Conservation (phyloP, 2,888 invertebrate genomes). For the Pseudanteris insignis region DNA sequence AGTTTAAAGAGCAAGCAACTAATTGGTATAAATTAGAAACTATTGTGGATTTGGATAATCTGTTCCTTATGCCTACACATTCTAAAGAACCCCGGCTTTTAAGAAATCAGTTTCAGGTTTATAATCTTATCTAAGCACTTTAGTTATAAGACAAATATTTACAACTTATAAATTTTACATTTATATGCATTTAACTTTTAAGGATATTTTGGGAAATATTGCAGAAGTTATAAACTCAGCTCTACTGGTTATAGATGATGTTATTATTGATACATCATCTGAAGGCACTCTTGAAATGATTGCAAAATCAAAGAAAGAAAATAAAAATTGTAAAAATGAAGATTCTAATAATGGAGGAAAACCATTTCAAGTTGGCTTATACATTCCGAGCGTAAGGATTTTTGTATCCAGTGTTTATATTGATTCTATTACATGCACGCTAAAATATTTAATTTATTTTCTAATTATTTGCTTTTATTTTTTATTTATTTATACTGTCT, state of each 20-base stretch:
- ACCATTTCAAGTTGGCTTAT: slow-evolving; percentile 73
- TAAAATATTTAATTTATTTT: too few species aligned
- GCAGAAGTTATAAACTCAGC: slow-evolving; percentile 72
- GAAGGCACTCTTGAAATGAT: slow-evolving; percentile 74
- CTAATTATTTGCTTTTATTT: too few species aligned
- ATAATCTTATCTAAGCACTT: too few species aligned
- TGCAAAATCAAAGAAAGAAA: slow-evolving; percentile 72
- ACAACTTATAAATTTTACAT: too few species aligned
- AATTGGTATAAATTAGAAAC: slow-evolving; percentile 83
- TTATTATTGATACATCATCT: slow-evolving; percentile 69
- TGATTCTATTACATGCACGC: too few species aligned
- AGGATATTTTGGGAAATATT: slow-evolving; percentile 73
- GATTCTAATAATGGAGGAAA: slow-evolving; percentile 56
- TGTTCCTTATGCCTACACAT: slow-evolving; percentile 72
- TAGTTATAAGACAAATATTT: too few species aligned
- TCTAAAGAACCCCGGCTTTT: too few species aligned
- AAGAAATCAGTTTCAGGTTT: too few species aligned
- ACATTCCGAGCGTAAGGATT: slow-evolving; percentile 79
- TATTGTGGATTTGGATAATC: slow-evolving; percentile 78
- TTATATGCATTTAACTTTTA: slow-evolving; percentile 47
- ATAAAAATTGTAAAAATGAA: slow-evolving; percentile 65
- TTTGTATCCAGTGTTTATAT: too few species aligned
- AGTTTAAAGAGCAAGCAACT: slow-evolving; percentile 75
- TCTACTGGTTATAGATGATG: slow-evolving; percentile 79
- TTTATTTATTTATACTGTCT: not conserved